Evolutionary conservation across 2,888 invertebrate genomes (phyloP).

Genomic region (Dryocosmus kuriphilus): DNA sequence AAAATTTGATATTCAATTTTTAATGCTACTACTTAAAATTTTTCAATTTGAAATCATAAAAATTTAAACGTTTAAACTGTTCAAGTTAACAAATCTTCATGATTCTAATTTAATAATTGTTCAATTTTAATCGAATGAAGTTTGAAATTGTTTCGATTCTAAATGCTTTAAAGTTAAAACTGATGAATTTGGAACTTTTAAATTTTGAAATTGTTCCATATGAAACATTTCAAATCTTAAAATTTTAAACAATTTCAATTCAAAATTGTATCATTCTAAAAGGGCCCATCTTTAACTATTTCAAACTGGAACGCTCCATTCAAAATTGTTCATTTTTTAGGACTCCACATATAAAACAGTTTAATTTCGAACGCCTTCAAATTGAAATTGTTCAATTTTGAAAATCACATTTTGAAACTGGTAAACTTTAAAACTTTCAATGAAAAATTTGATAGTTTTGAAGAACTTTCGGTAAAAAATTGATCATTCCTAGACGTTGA

Average conservation of each 20-base stretch:
- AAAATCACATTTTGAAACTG: neutral
- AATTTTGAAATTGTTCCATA: too few species aligned
- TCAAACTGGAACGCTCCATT: neutral
- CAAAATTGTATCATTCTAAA: neutral
- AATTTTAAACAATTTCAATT: neutral
- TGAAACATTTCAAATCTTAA: neutral
- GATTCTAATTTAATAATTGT: too few species aligned
- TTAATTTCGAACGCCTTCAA: neutral
- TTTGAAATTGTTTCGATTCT: too few species aligned
- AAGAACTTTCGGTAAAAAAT: neutral
- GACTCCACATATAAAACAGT: neutral
- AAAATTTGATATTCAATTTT: too few species aligned
- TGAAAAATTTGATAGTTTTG: neutral
- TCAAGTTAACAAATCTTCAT: too few species aligned
- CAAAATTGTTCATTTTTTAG: neutral
- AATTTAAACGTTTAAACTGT: too few species aligned
- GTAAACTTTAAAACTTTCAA: neutral
- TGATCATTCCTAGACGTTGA: too few species aligned
- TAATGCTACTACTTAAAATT: too few species aligned
- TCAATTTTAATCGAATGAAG: too few species aligned
- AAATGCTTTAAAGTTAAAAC: too few species aligned
- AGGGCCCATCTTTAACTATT: neutral
- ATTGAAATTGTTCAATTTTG: neutral
- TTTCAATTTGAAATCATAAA: too few species aligned
- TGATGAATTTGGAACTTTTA: too few species aligned